Evolutionary conservation across 1,140 invertebrate genomes (phyloP).

Genomic region (Saccostrea echinata): DNA sequence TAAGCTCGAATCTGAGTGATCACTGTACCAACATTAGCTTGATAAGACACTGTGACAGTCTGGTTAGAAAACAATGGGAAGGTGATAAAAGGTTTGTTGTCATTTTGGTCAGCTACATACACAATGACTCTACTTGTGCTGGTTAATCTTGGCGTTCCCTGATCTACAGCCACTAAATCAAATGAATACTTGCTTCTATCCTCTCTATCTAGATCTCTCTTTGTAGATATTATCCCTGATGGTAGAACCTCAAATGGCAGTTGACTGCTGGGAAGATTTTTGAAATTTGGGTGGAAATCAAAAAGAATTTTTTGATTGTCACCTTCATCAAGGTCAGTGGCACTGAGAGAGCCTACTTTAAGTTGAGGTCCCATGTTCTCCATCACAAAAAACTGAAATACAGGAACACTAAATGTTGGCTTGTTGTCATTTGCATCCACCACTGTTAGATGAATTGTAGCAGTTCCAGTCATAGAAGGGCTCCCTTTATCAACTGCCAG

Average conservation of each 20-base stretch:
- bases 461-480: slow-evolving; percentile 79
- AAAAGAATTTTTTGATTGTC: slow-evolving; percentile 63
- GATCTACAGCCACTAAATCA: slow-evolving; percentile 68
- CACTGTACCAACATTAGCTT: slow-evolving; percentile 44
- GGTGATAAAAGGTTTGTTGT: slow-evolving; percentile 67
- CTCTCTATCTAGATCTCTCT: slow-evolving; percentile 65
- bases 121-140: slow-evolving; percentile 77
- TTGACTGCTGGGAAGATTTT: slow-evolving; percentile 22
- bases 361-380: slow-evolving; percentile 93
- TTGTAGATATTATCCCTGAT: slow-evolving; percentile 65
- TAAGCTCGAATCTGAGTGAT: slow-evolving; percentile 55
- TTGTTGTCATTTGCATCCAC: slow-evolving; percentile 84
- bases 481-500: slow-evolving; percentile 81
- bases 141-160: slow-evolving; percentile 62
- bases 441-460: slow-evolving; percentile 80
- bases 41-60: slow-evolving; percentile 51
- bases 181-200: slow-evolving; percentile 54
- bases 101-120: slow-evolving; percentile 70
- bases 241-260: slow-evolving; percentile 62
- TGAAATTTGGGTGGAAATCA: slow-evolving; percentile 43
- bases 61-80: slow-evolving; percentile 61
- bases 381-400: slow-evolving; percentile 91
- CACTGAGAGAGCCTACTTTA: slow-evolving; percentile 84
- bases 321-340: slow-evolving; percentile 79
- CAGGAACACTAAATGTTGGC: slow-evolving; percentile 92